phyloP scores from a whole-genome alignment of 2,797 vertebrate species.

The Siniperca undulata region DNA sequence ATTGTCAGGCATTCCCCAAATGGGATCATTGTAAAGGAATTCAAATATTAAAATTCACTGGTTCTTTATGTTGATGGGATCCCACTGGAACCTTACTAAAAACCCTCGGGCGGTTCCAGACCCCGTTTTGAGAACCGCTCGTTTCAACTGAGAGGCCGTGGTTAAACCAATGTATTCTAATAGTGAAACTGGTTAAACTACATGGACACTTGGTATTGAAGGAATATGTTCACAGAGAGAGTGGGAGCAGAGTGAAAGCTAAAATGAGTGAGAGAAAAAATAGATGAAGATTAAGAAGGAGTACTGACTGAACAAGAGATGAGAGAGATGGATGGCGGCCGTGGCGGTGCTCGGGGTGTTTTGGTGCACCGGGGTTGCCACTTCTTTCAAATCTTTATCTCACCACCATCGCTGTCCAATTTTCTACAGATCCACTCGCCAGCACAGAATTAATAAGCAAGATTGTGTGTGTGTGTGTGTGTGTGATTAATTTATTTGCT shows the following conservation, averaged over 20 bases:
- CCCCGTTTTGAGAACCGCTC: background rate
- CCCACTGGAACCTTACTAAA: conserved; percentile 10
- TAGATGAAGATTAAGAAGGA: background rate
- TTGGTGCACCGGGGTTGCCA: background rate
- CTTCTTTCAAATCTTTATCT: conserved; percentile 18
- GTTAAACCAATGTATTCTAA: conserved; percentile 18
- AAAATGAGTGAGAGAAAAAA: conserved; percentile 17
- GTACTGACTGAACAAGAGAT: background rate
- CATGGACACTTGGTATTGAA: background rate
- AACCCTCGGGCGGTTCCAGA: background rate
- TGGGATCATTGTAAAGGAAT: conserved; percentile 32
- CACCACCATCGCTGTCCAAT: conserved; percentile 10
- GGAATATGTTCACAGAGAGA: background rate
- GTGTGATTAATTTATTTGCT: conserved; percentile 3
- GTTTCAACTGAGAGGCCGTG: conserved; percentile 15
- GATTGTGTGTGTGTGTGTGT: conserved; percentile 2
- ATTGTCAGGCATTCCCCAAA: conserved; percentile 22
- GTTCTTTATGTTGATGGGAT: conserved; percentile 32
- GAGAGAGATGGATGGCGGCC: background rate
- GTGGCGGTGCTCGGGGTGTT: background rate
- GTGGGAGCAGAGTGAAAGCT: background rate
- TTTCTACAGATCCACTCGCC: conserved; percentile 11
- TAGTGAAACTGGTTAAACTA: background rate
- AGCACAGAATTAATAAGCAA: conserved; percentile 22
- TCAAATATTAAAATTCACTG: conserved; percentile 1